Evolutionary conservation across 2,113 vertebrate genomes (phyloP).

Genomic region (Hiodon tergisus): DNA sequence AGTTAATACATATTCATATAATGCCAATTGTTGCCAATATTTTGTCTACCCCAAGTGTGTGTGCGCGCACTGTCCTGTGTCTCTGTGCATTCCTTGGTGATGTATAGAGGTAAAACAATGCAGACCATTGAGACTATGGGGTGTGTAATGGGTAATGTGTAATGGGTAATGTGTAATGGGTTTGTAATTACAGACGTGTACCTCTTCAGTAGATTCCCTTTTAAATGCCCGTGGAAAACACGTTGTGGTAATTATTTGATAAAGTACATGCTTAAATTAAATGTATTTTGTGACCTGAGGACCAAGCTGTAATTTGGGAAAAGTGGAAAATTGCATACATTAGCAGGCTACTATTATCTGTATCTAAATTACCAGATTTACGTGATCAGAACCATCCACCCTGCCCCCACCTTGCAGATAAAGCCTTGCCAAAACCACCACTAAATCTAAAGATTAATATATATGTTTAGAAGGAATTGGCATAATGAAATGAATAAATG

Average conservation of each 20-base stretch:
- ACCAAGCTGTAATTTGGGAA: constrained; percentile 18
- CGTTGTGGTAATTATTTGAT: constrained; percentile 23
- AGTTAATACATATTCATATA: too few species aligned
- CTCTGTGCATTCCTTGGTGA: constrained; percentile 1
- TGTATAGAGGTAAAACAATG: constrained; percentile 18
- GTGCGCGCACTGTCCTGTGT: not conserved
- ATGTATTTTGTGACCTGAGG: constrained; percentile 22
- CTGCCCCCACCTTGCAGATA: not conserved
- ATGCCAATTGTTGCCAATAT: too few species aligned
- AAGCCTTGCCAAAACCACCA: not conserved
- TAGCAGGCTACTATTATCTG: constrained; percentile 19
- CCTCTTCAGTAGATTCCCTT: constrained; percentile 12
- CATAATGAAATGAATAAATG: too few species aligned
- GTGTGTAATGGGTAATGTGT: constrained; percentile 14
- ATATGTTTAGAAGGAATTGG: too few species aligned
- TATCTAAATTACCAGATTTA: constrained; percentile 18
- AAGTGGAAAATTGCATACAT: constrained; percentile 26
- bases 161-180: constrained; percentile 14
- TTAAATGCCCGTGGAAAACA: constrained; percentile 22
- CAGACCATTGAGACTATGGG: constrained; percentile 10
- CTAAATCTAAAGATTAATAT: too few species aligned
- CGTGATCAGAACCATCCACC: not conserved
- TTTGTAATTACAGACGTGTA: constrained; percentile 18
- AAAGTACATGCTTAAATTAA: constrained; percentile 25
- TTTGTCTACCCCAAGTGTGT: too few species aligned